phyloP scores from a whole-genome alignment of 2,113 vertebrate genomes.

The Eretmochelys imbricata region DNA sequence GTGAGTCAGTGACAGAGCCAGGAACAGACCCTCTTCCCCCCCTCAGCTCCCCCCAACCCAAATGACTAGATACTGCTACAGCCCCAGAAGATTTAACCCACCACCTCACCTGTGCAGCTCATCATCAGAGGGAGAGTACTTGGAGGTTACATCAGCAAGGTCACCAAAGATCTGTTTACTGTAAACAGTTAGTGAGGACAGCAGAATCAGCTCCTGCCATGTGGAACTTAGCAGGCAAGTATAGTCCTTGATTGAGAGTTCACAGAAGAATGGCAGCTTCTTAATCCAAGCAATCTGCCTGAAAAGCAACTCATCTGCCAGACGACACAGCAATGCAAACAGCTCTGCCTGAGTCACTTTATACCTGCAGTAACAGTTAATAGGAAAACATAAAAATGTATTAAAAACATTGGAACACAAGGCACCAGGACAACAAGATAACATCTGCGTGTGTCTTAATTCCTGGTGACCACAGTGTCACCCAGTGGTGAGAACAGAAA shows the following conservation, averaged over 20 bases:
- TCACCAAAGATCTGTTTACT: constrained; percentile 96
- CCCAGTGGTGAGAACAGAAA: accelerated
- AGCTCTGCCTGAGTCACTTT: constrained; percentile 97
- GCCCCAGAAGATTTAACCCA: accelerated
- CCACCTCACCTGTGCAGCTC: constrained; percentile 93
- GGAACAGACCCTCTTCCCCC: not conserved
- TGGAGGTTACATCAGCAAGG: constrained; percentile 94
- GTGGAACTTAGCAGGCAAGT: constrained; percentile 97
- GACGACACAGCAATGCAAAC: constrained; percentile 94
- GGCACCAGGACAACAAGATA: not conserved
- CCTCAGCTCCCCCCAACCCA: not conserved
- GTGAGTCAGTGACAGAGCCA: not conserved
- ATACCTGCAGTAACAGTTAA: constrained; percentile 82
- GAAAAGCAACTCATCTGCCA: constrained; percentile 97
- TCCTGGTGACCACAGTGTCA: not conserved
- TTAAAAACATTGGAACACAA: not conserved
- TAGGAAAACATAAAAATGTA: not conserved
- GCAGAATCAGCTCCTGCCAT: constrained; percentile 97
- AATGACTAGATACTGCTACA: accelerated
- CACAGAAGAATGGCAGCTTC: constrained; percentile 98
- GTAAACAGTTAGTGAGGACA: constrained; percentile 97
- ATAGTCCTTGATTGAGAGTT: constrained; percentile 98
- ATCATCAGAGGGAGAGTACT: constrained; percentile 94
- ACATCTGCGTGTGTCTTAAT: accelerated
- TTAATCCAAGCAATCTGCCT: constrained; percentile 99